Base-by-base conservation (phyloP, 1,140 invertebrate species). In the Polypedilum pembai region DNA sequence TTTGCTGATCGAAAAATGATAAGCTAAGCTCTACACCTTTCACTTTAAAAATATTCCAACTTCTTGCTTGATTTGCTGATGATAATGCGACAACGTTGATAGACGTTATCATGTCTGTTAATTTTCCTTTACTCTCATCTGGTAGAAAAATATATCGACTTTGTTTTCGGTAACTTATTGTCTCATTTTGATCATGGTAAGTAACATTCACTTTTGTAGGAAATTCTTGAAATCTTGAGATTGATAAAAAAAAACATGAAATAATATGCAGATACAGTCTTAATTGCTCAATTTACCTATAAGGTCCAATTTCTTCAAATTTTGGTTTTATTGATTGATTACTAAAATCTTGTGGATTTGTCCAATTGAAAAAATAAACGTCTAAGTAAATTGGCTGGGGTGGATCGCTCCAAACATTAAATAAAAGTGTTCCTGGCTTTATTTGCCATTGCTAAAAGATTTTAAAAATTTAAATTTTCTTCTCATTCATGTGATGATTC, bases 281-380 rank as follows among this genome's bases (percentile, higher is more conserved):
- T n/a, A n/a, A n/a, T 3, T 33, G 24, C 24, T 3, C 24, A 33
- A 33, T 3, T 33, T 5, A 33, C 24, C 24, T 85, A 79, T 92
- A 94, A 0, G 92, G 92, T 74, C 92, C 92, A 73, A 90, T 80
- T 81, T 92, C 86, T 69, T 85, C 80, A 74, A 91, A 85, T 10
- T 86, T 84, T 7, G 90, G 89, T 77, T 91, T 92, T 0, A 82
- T 82, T 5, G 77, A 78, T 17, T 78, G 45, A 40, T 85, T 80
- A 1, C 80, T 79, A 65, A 90, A 87, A 18, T 87, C 82, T n/a
- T 88, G 82, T 1, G 87, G 82, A 81, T 94, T 94, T 0, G 91
- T 94, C 91, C 92, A 94, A 82, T 94, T 94, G 79, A 89, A 94
- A 24, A 94, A 83, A 79, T 91, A 90, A 73, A 94, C 85, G 75